These are phyloP conservation scores for Horisme vitalbata DNA, from an alignment of 2,888 invertebrate genomes.

Conservation along the genomic window DNA sequence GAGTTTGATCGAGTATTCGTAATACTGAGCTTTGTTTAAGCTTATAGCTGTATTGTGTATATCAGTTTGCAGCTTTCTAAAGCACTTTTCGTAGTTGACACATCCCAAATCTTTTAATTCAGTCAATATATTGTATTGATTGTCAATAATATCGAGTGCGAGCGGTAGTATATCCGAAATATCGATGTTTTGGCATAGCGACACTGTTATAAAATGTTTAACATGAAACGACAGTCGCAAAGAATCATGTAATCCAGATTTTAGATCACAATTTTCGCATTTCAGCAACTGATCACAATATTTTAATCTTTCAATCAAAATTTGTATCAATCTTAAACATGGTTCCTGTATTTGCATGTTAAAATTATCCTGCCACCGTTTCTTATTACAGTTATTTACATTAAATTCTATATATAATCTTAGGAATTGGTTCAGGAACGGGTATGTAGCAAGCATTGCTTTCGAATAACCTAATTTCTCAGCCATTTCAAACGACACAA, in stretches of 20 bases:
- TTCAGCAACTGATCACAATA: slow-evolving; percentile 54
- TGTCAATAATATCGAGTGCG: slow-evolving; percentile 40
- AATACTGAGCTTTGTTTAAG: slow-evolving; percentile 54
- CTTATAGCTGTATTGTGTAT: slow-evolving; percentile 65
- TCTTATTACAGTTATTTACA: slow-evolving; percentile 30
- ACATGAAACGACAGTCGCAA: slow-evolving; percentile 56
- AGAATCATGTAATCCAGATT: slow-evolving; percentile 61
- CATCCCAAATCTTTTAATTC: slow-evolving; percentile 52
- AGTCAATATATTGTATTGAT: slow-evolving; percentile 52
- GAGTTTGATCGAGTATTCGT: slow-evolving; percentile 57
- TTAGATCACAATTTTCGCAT: slow-evolving; percentile 62
- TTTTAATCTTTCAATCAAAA: slow-evolving; percentile 48
- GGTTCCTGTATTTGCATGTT: slow-evolving; percentile 39
- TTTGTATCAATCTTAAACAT: slow-evolving; percentile 53
- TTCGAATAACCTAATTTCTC: slow-evolving; percentile 53
- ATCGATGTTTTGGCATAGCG: slow-evolving; percentile 38
- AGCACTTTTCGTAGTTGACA: slow-evolving; percentile 55
- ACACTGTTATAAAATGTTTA: slow-evolving; percentile 51
- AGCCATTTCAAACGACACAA: slow-evolving; percentile 48
- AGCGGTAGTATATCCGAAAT: slow-evolving; percentile 40
- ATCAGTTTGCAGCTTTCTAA: slow-evolving; percentile 61
- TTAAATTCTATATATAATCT: slow-evolving; percentile 56
- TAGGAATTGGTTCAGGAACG: slow-evolving; percentile 60
- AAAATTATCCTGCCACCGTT: slow-evolving; percentile 33
- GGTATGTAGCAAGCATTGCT: slow-evolving; percentile 52